Percentiles rank a stretch among this genome's conserved stretches.
phyloP scores from a whole-genome alignment of 1,140 invertebrate genomes.

The Drosophila persimilis region DNA sequence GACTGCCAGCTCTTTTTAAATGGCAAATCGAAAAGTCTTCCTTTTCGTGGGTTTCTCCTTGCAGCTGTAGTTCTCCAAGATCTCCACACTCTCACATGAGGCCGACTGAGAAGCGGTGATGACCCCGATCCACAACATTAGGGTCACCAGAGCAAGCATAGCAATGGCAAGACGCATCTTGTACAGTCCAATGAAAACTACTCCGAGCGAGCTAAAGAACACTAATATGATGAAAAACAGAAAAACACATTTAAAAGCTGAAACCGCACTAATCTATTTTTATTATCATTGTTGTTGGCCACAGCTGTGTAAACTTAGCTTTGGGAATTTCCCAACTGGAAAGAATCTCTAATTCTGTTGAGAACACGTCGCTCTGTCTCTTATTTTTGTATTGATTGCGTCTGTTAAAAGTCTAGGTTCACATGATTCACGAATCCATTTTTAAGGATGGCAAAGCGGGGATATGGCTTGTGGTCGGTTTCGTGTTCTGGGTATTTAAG shows the following conservation, averaged over 20 bases:
- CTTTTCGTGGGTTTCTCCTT: background rate
- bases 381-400: constrained; percentile 2
- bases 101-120: background rate
- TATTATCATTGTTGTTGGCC: constrained; percentile 18
- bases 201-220: constrained; percentile 4
- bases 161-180: constrained; percentile 29
- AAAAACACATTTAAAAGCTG: constrained; percentile 3
- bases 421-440: constrained; percentile 26
- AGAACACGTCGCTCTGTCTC: constrained; percentile 11
- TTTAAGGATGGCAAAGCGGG: constrained; percentile 49
- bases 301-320: constrained; percentile 23
- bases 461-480: constrained; percentile 16
- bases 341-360: background rate
- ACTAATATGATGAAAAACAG: constrained; percentile 6
- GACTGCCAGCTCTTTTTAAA: constrained; percentile 5
- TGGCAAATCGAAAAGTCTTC: constrained; percentile 41
- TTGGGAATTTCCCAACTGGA: constrained; percentile 13
- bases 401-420: constrained; percentile 24
- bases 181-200: constrained; percentile 19
- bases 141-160: background rate
- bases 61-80: constrained; percentile 20
- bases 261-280: constrained; percentile 1
- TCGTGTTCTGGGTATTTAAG: constrained; percentile 26
- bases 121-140: background rate
- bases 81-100: constrained; percentile 30